Evolutionary conservation across 2,113 vertebrate species (phyloP), one percentile per base, ranked within the genome.

Genomic region (Drymodes brunneopygia): DNA sequence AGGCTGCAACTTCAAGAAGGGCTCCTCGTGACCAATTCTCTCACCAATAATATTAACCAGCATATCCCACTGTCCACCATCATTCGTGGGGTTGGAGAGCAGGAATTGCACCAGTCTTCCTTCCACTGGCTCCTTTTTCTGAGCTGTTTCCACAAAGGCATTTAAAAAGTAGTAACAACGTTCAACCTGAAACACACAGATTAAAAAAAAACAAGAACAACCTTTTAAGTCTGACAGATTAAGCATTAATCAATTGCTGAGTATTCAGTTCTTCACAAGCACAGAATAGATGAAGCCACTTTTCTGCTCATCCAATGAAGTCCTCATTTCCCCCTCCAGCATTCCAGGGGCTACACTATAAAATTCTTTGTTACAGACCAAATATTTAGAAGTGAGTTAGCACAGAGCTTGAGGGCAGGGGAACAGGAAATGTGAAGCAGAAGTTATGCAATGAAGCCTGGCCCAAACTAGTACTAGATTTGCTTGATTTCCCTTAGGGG

Each of bases 61-160:
- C 99, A 99, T 99, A 92, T 99, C 99, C 99, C 99, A 99, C 82
- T 99, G 99, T 51, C 99, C 99, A 60, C 99, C 99, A 61, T 99
- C 99, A 44, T 99, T 99, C 2, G 98, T 98, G 75, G 99, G 99
- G 95, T 99, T 99, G 62, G 97, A 97, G 47, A 99, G 99, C 92
- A 99, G 97, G 96, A 98, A 99, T 77, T 99, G 99, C 38, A 99
- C 95, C 83, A 99, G 98, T 21, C 99, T 98, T 24, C 99, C 99
- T 44, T 99, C 99, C 67, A 99, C 98, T 4, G 98, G 98, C 94
- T 99, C 99, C 31, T 99, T 98, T 82, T 98, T 98, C 96, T 98
- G 98, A 58, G 99, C 99, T 1, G 99, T 99, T 94, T 99, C 99
- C 97, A 99, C 98, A 89, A 98, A 99, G 50, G 98, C 99, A 57